Percentiles rank a stretch among this genome's conserved stretches.
phyloP scores from a whole-genome alignment of 2,888 invertebrate species.

The Heliconius charithonia region DNA sequence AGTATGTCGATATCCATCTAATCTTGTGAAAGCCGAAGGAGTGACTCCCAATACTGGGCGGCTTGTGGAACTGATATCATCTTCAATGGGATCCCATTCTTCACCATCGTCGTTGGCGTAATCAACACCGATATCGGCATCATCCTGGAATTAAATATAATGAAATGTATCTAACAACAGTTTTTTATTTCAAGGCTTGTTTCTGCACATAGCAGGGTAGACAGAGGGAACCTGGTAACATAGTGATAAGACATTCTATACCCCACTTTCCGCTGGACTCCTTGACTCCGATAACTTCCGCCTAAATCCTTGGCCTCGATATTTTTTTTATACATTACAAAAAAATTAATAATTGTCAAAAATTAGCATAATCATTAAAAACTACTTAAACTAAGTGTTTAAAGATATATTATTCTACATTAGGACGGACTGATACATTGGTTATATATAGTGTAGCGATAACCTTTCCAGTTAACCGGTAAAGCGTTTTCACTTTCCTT shows the following conservation, averaged over 20 bases:
- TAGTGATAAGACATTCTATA: background rate
- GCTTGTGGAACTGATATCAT: conserved; percentile 54
- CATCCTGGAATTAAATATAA: conserved; percentile 42
- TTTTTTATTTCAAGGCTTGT: no score
- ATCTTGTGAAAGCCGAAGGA: conserved; percentile 67
- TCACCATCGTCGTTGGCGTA: conserved; percentile 69
- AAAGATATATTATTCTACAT: background rate
- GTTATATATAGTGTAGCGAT: conserved; percentile 14
- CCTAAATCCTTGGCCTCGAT: background rate
- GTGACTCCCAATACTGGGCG: conserved; percentile 58
- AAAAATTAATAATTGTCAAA: no score
- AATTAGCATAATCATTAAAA: no score
- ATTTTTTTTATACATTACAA: no score
- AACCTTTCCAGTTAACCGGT: conserved; percentile 30
- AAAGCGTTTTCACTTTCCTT: conserved; percentile 35
- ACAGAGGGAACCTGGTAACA: background rate
- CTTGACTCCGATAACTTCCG: background rate
- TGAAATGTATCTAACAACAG: background rate
- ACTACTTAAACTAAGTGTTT: background rate
- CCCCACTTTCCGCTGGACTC: background rate
- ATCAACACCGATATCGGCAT: conserved; percentile 48
- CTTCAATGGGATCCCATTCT: conserved; percentile 59
- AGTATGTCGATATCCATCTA: conserved; percentile 53
- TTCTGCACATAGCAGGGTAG: background rate
- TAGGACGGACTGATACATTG: background rate